A percentile compares a stretch with the other conserved stretches of the same genome.
phyloP scores from a whole-genome alignment of 2,797 vertebrate genomes.

The Gallinago nigripennis region DNA sequence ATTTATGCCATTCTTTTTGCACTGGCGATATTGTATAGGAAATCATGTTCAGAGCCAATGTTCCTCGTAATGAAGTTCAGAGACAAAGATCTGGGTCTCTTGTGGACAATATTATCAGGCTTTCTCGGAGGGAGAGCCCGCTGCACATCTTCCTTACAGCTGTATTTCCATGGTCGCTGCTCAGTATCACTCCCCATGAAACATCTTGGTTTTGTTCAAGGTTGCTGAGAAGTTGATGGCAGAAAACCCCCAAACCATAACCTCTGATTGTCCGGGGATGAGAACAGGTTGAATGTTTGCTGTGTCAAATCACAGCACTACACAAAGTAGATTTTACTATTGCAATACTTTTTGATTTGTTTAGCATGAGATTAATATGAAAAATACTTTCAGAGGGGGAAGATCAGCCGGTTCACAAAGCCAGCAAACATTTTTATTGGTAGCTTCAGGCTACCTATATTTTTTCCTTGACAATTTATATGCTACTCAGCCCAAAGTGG shows the following conservation, averaged over 20 bases:
- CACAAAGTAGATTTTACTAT: neutral
- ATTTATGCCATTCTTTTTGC: neutral
- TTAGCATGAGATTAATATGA: neutral
- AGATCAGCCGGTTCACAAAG: conserved; percentile 46
- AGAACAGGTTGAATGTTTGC: neutral
- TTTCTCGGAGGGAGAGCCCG: neutral
- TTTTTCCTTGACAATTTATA: conserved; percentile 60
- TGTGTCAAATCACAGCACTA: neutral
- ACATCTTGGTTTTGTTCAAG: neutral
- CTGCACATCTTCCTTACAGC: neutral
- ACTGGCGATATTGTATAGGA: neutral
- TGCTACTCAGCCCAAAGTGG: conserved; percentile 1
- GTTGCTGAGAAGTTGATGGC: neutral
- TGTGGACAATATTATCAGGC: neutral
- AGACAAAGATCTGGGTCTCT: neutral
- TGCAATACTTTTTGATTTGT: neutral
- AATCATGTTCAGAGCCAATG: neutral
- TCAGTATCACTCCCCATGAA: neutral
- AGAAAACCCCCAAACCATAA: neutral
- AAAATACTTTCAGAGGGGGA: neutral
- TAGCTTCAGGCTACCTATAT: conserved; percentile 51
- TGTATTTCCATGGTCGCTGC: neutral
- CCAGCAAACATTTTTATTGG: conserved; percentile 5
- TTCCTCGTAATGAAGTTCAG: neutral
- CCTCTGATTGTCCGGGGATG: neutral